Conservation (phyloP, 2,888 invertebrate genomes). For the Amitus sp. region DNA sequence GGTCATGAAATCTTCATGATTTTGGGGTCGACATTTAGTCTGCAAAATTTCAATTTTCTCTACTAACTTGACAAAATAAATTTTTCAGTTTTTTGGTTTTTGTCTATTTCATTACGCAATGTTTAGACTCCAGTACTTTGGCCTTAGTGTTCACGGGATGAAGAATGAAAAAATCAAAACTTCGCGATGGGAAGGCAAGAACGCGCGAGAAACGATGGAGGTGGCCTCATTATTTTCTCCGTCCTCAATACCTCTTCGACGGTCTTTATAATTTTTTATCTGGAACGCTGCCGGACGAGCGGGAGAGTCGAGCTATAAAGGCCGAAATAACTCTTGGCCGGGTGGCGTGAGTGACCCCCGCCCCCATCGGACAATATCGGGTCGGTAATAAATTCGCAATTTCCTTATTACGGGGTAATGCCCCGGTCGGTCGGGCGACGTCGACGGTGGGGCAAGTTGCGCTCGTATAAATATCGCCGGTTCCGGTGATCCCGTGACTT, state of each 20-base stretch:
- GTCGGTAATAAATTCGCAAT: conserved; percentile 65
- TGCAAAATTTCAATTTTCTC: too few species aligned
- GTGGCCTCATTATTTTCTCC: conserved; percentile 16
- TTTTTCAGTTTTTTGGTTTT: too few species aligned
- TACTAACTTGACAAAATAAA: too few species aligned
- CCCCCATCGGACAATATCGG: conserved; percentile 57
- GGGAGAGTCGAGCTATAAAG: conserved; percentile 58
- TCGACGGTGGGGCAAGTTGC: conserved; percentile 31
- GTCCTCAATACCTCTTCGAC: conserved; percentile 24
- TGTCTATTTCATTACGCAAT: too few species aligned
- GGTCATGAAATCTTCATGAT: too few species aligned
- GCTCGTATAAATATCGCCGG: conserved; percentile 63
- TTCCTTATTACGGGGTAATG: conserved; percentile 67
- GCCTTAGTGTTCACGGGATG: not conserved
- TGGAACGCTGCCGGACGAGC: conserved; percentile 59
- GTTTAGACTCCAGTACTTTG: too few species aligned
- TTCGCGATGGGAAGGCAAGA: not conserved
- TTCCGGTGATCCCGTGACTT: conserved; percentile 66
- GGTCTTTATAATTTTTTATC: conserved; percentile 39
- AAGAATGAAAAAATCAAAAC: not conserved
- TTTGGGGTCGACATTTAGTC: too few species aligned
- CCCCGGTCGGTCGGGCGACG: conserved; percentile 57
- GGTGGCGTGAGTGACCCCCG: conserved; percentile 31
- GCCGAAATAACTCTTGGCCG: conserved; percentile 62
- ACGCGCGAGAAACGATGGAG: not conserved